Evolutionary conservation across 1,140 invertebrate genomes (phyloP).

Genomic region (Olivierus martensii): DNA sequence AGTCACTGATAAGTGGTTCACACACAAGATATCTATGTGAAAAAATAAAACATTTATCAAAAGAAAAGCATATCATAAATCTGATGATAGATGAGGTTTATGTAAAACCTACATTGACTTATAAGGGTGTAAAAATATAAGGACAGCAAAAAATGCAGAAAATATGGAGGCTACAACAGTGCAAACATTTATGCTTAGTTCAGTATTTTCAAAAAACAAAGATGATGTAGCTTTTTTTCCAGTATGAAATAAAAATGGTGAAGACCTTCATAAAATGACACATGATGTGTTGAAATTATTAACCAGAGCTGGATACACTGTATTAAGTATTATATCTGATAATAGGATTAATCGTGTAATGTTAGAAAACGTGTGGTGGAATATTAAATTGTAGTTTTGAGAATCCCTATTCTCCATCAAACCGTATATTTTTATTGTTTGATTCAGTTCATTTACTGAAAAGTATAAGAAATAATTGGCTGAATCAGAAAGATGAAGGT

Average conservation of each 20-base stretch:
- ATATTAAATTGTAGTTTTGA: neutral
- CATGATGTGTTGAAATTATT: neutral
- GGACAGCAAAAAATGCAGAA: neutral
- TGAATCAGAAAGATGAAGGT: neutral
- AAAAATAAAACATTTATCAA: too few species aligned
- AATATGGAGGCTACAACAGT: neutral
- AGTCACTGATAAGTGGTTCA: too few species aligned
- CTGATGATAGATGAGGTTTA: too few species aligned
- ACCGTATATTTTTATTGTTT: neutral
- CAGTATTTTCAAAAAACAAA: neutral
- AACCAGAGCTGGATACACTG: neutral
- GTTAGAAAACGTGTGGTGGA: neutral
- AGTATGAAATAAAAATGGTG: neutral
- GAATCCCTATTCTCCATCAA: neutral
- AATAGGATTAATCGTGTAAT: neutral
- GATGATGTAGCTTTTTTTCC: neutral
- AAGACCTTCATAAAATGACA: neutral
- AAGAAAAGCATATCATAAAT: too few species aligned
- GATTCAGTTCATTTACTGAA: neutral
- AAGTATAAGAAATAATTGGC: neutral
- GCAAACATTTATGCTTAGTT: neutral
- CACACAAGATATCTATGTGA: too few species aligned
- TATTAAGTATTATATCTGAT: neutral
- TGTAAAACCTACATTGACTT: neutral
- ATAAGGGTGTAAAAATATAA: neutral